These are phyloP conservation scores for Coendou prehensilis DNA, from an alignment of 2,797 vertebrate genomes.

Conservation along the genomic window DNA sequence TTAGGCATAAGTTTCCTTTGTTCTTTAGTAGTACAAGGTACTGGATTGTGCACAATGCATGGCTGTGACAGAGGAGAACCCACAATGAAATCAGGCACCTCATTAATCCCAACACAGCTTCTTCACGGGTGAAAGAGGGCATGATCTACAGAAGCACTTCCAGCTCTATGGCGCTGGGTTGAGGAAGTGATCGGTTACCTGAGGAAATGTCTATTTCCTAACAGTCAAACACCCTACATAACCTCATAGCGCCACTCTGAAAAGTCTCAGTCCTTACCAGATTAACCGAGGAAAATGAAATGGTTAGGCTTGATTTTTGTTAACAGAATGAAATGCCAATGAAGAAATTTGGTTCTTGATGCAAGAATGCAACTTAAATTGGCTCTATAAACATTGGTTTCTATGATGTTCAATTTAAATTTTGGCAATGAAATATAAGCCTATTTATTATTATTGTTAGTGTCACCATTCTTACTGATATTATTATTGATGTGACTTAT, in stretches of 20 bases:
- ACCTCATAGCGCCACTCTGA: not conserved
- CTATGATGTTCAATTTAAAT: not conserved
- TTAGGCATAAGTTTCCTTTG: not conserved
- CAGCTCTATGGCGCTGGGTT: not conserved
- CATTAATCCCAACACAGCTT: not conserved
- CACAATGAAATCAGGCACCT: not conserved
- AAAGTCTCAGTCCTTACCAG: not conserved
- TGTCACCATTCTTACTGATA: not conserved
- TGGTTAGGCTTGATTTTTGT: slow-evolving; percentile 19
- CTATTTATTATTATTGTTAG: not conserved
- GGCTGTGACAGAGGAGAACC: not conserved
- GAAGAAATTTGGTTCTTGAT: slow-evolving; percentile 8
- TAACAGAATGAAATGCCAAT: slow-evolving; percentile 14
- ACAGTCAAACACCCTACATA: not conserved
- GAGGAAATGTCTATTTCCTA: not conserved
- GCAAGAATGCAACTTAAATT: not conserved
- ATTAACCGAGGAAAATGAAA: not conserved
- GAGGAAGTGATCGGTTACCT: not conserved
- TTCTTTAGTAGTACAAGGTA: not conserved
- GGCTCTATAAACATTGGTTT: not conserved
- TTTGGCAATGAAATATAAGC: not conserved
- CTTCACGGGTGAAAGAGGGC: not conserved
- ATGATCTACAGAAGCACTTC: not conserved
- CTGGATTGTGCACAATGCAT: too few relatives aligned
- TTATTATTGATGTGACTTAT: not conserved